Percentiles rank a stretch among this genome's conserved stretches.
These are phyloP conservation scores for Zaprionus taronus DNA, from an alignment of 1,140 invertebrate genomes.

Conservation along the genomic window DNA sequence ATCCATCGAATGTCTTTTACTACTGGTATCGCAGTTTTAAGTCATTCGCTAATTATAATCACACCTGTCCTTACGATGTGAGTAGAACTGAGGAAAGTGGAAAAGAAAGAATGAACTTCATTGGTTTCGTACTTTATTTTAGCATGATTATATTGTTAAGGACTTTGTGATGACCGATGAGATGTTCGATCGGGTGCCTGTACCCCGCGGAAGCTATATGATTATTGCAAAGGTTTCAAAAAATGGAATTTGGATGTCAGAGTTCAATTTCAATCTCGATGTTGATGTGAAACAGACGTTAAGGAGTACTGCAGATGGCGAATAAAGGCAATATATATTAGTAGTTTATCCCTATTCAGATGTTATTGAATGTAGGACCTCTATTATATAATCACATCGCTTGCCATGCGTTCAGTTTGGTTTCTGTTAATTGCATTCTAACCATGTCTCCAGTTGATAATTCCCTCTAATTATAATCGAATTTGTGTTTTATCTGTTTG, in stretches of 20 bases:
- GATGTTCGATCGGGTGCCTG: slow-evolving; percentile 29
- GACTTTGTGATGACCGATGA: slow-evolving; percentile 36
- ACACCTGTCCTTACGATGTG: neutral
- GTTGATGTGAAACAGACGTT: neutral
- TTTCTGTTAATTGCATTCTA: neutral
- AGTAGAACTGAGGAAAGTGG: neutral
- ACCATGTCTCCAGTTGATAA: neutral
- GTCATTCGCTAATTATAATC: neutral
- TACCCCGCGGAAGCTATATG: slow-evolving; percentile 14
- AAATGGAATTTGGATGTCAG: neutral
- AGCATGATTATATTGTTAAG: slow-evolving; percentile 30
- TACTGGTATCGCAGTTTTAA: neutral
- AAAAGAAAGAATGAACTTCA: neutral
- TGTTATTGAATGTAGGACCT: too few relatives aligned
- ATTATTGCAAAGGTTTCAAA: neutral
- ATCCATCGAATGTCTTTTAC: neutral
- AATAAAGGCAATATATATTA: too few relatives aligned
- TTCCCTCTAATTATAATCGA: neutral
- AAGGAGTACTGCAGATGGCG: neutral
- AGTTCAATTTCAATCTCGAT: slow-evolving; percentile 17
- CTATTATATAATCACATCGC: too few relatives aligned
- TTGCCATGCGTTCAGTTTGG: neutral
- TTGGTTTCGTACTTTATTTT: too few relatives aligned
- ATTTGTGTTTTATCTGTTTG: neutral
- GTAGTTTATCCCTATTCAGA: too few relatives aligned